Base-by-base conservation (phyloP, 92 coral and sea anemone genomes). In the Siderastrea radians region DNA sequence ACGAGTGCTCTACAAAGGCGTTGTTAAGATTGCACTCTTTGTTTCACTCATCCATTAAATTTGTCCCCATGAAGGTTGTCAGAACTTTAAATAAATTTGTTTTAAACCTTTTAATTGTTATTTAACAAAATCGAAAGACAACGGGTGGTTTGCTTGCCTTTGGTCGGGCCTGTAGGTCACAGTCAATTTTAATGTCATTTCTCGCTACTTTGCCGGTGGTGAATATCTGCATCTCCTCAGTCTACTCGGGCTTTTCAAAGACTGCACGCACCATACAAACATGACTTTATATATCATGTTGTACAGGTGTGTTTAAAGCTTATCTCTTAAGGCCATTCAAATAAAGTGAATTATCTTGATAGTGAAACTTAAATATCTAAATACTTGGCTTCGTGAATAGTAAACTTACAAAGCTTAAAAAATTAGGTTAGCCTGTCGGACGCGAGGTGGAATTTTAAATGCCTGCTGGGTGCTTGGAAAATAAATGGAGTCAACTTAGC, bases 1-100 rank as follows among this genome's bases (percentile, higher is more conserved):
- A 64, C 74, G 65, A 84, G 79, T 59, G 80, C 44, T 3, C 49
- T 26, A 72, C 71, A 83, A 72, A 83, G 79, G 49, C 61, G n/a
- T 84, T 60, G 73, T 84, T 74, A 84, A 84, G 66, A 84, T 50
- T 74, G 80, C 87, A 84, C 87, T 74, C 80, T 62, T 84, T 84
- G 72, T 61, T 52, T 43, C 77, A 82, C 49, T 70, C 78, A 70
- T 9, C 67, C 86, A 84, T 84, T 73, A 84, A 84, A 73, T 84
- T 74, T 61, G 81, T 73, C 51, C 48, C 80, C 72, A 52, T 74
- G 54, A 64, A 61, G 81, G 60, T 45, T 70, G 46, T 82, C 86
- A 57, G 58, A 15, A 14, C 9, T 3, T 49, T 47, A 83, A 26
- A 62, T 50, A 62, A 72, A 84, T 50, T 74, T 74, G 68, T 65